phyloP scores from a whole-genome alignment of 23 tunicate genomes.

The Ciona savignyi region DNA sequence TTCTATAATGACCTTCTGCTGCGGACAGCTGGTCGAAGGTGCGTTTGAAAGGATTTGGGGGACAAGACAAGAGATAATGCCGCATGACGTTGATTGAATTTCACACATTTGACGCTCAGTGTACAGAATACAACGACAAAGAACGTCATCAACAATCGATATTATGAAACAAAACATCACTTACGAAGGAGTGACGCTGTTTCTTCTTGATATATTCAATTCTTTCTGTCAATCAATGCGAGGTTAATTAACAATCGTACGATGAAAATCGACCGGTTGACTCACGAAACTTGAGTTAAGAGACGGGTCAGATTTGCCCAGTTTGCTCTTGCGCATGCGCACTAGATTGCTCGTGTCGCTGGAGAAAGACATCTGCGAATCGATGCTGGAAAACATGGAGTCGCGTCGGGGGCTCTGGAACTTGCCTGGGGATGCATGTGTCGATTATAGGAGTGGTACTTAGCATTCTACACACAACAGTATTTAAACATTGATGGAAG shows the following conservation, averaged over 20 bases:
- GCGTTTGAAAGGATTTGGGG: too few species aligned
- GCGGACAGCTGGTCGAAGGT: too few species aligned
- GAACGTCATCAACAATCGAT: not conserved
- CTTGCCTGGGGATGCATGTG: not conserved
- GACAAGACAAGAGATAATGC: too few species aligned
- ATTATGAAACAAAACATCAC: not conserved
- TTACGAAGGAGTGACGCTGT: slow-evolving; percentile 55
- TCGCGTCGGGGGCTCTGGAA: slow-evolving; percentile 7
- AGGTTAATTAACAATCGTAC: not conserved
- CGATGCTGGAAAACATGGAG: slow-evolving; percentile 1
- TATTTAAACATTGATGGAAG: too few species aligned
- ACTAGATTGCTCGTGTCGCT: slow-evolving; percentile 75
- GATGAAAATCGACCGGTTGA: too few species aligned
- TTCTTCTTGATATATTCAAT: slow-evolving; percentile 23
- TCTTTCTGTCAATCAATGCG: slow-evolving; percentile 34
- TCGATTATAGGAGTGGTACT: too few species aligned
- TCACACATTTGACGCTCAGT: too few species aligned
- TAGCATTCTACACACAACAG: too few species aligned
- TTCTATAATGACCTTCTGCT: too few species aligned
- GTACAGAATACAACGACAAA: too few species aligned
- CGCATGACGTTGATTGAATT: too few species aligned
- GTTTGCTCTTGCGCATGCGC: slow-evolving; percentile 52
- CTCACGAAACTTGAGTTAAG: slow-evolving; percentile 80
- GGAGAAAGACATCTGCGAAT: not conserved
- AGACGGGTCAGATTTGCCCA: slow-evolving; percentile 85